A percentile compares a stretch with the other conserved stretches of the same genome.
Evolutionary conservation across 2,797 vertebrate genomes (phyloP).

Genomic region (Threskiornis aethiopicus): DNA sequence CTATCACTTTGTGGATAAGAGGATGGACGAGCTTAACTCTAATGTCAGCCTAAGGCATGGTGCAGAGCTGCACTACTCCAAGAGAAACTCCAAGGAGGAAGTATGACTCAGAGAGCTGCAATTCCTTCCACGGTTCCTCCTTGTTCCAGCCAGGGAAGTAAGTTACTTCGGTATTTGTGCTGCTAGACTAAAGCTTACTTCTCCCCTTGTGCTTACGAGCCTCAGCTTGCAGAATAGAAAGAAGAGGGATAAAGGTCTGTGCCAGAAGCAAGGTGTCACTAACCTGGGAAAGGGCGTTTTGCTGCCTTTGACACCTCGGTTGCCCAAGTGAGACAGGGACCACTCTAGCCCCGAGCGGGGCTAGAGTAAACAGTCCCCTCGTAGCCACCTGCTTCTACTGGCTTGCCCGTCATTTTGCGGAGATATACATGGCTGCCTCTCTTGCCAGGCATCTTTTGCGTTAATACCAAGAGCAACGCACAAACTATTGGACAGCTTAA

Average conservation of each 20-base stretch:
- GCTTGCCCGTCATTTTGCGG: not conserved
- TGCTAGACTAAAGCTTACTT: constrained; percentile 1
- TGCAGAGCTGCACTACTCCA: constrained; percentile 42
- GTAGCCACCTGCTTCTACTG: not conserved
- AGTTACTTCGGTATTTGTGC: constrained; percentile 13
- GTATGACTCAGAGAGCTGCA: constrained; percentile 60
- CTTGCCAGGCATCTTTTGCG: not conserved
- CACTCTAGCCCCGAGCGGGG: not conserved
- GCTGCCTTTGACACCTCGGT: not conserved
- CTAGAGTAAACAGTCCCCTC: not conserved
- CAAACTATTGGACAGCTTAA: not conserved
- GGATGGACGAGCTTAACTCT: not conserved
- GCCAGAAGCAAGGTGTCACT: not conserved
- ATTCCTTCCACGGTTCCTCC: constrained; percentile 64
- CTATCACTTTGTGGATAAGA: not conserved
- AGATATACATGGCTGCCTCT: not conserved
- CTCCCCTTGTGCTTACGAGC: not conserved
- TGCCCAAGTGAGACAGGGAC: not conserved
- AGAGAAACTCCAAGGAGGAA: constrained; percentile 64
- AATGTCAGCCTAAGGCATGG: constrained; percentile 33
- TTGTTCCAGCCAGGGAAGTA: constrained; percentile 46
- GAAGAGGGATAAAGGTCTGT: not conserved
- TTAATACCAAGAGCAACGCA: not conserved
- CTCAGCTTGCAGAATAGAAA: not conserved
- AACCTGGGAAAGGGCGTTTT: not conserved